Conservation (phyloP, 1,140 invertebrate genomes). For the Conopomorpha cramerella region DNA sequence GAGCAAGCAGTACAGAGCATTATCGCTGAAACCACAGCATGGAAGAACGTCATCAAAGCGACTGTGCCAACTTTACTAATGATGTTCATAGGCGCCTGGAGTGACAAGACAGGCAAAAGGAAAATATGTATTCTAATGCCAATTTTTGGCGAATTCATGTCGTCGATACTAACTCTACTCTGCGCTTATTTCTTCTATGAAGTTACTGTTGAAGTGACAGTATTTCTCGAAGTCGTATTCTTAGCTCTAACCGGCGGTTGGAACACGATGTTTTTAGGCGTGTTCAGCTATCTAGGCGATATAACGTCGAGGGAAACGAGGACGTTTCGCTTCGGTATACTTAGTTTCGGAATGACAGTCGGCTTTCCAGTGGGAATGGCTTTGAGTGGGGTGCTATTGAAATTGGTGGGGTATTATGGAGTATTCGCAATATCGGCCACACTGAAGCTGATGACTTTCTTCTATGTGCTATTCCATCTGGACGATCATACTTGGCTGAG, state of each 20-base stretch:
- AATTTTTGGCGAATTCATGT: constrained; percentile 79
- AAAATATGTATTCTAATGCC: constrained; percentile 85
- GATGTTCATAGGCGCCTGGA: constrained; percentile 66
- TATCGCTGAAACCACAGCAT: constrained; percentile 62
- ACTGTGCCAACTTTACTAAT: constrained; percentile 60
- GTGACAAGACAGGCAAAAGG: constrained; percentile 71
- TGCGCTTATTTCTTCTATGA: constrained; percentile 78
- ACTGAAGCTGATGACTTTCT: constrained; percentile 40
- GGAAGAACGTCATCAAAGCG: constrained; percentile 60
- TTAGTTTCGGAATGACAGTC: constrained; percentile 77
- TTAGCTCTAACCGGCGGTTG: constrained; percentile 80
- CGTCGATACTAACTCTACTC: constrained; percentile 73
- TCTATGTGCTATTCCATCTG: constrained; percentile 38
- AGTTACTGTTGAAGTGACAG: constrained; percentile 77
- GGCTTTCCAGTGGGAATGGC: constrained; percentile 54
- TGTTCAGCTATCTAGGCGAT: constrained; percentile 87
- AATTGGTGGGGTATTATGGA: constrained; percentile 43
- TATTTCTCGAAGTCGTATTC: constrained; percentile 69
- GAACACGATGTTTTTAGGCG: constrained; percentile 85
- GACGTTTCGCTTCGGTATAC: constrained; percentile 80
- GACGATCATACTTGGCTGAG: constrained; percentile 44
- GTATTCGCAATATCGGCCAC: constrained; percentile 39
- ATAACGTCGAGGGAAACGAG: constrained; percentile 78
- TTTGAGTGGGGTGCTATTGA: constrained; percentile 43
- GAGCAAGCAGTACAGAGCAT: constrained; percentile 59